Percentiles rank a stretch among this genome's conserved stretches.
phyloP scores from a whole-genome alignment of 2,113 vertebrate species.

The Anguilla rostrata region DNA sequence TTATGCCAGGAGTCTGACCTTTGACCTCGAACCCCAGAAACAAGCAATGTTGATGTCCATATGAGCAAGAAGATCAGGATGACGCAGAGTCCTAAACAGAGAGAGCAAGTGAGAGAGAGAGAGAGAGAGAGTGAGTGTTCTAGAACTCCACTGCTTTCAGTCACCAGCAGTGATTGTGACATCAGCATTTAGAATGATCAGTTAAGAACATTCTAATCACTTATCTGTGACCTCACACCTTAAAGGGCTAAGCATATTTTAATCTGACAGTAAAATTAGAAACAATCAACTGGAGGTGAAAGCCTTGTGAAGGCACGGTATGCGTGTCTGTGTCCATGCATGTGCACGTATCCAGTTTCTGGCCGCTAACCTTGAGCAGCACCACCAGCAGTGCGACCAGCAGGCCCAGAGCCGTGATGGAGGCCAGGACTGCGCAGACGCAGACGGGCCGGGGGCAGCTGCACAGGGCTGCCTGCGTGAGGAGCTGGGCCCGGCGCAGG shows the following conservation, averaged over 20 bases:
- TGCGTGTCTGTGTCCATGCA: not conserved
- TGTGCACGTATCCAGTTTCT: not conserved
- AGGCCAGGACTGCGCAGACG: conserved; percentile 57
- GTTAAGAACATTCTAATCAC: too few relatives aligned
- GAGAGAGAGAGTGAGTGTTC: too few relatives aligned
- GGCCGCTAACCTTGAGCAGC: conserved; percentile 57
- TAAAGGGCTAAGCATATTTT: too few relatives aligned
- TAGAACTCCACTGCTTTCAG: not conserved
- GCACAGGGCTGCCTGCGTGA: conserved; percentile 62
- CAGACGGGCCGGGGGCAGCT: conserved; percentile 55
- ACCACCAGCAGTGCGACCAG: conserved; percentile 62
- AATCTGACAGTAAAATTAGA: too few relatives aligned
- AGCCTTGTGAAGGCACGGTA: too few relatives aligned
- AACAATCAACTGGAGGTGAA: not conserved
- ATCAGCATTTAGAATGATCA: too few relatives aligned
- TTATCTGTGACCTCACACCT: too few relatives aligned
- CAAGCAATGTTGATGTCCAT: not conserved
- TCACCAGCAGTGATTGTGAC: too few relatives aligned
- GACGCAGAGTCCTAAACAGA: not conserved
- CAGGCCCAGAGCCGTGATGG: conserved; percentile 61
- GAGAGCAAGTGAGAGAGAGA: not conserved
- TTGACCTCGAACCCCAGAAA: not conserved
- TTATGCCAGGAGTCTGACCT: not conserved
- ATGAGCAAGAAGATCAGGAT: not conserved
- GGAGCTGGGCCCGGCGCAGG: conserved; percentile 68